Base-by-base conservation (phyloP, 2,888 invertebrate genomes). In the Rotaria sp. region DNA sequence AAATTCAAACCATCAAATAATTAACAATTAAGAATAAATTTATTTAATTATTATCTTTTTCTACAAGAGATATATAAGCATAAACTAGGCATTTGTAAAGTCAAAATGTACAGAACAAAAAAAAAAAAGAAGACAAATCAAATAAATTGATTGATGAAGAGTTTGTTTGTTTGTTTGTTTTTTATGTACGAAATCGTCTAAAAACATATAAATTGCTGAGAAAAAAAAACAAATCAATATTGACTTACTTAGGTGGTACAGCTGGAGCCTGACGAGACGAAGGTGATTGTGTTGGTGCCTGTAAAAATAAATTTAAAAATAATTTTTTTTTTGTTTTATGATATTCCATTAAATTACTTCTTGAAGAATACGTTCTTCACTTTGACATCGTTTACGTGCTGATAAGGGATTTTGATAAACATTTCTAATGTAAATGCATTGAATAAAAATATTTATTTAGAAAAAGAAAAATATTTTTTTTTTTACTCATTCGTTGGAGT, bases 121-220 rank as follows among this genome's bases (percentile, higher is more conserved):
- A 67, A 30, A 57, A 30, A 67, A 30, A 67, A 10, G 24, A 55
- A 48, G 2, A 57, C 5, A 55, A 57, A 57, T 30, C 1, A 59
- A n/a, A 15, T 3, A 67, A 67, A 67, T 67, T 5, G 30, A 38
- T 67, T 18, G 67, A 67, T 38, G 35, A 35, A 35, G 13, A 67
- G 15, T 55, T 26, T 5, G 26, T 24, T 4, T n/a, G n/a, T n/a
- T n/a, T n/a, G n/a, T n/a, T n/a, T n/a, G n/a, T n/a, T 55, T 26
- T 41, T 45, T 80, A 80, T 26, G 45, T 80, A 18, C 80, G 80
- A 80, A 80, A 80, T 80, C 80, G 80, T 45, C 80, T 80, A 80
- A 15, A 80, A 67, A 4, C 35, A 35, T 30, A 11, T 7, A 67
- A 67, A 45, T 80, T 41, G n/a, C n/a, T n/a, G n/a, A n/a, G n/a